Conservation (phyloP, 2,797 vertebrate genomes). For the Sebastolobus alascanus region DNA sequence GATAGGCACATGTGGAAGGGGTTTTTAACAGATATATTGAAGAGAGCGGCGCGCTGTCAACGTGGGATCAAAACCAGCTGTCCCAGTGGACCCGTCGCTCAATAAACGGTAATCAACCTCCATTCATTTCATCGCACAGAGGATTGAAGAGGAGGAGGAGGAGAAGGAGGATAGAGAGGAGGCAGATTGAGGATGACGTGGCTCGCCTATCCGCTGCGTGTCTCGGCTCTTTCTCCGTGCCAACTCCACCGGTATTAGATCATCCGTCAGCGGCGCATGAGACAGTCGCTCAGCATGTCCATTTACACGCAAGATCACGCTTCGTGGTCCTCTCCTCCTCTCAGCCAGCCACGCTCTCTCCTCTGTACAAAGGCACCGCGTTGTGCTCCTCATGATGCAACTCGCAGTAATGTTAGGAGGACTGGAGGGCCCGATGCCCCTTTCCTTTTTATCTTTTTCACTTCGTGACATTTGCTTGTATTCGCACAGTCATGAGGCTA, state of each 20-base stretch:
- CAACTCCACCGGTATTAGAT: conserved; percentile 38
- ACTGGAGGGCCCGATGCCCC: conserved; percentile 47
- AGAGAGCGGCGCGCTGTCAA: conserved; percentile 30
- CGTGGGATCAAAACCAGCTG: conserved; percentile 48
- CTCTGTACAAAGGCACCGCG: conserved; percentile 40
- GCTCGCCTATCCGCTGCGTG: conserved; percentile 8
- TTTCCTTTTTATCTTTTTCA: conserved; percentile 56
- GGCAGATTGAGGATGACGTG: conserved; percentile 39
- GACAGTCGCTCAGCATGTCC: conserved; percentile 59
- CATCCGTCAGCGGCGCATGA: conserved; percentile 55
- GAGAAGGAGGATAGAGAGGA: not conserved
- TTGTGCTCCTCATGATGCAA: conserved; percentile 76
- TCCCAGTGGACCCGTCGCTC: conserved; percentile 56
- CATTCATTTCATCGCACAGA: conserved; percentile 41
- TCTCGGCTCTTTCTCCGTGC: conserved; percentile 15
- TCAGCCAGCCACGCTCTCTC: conserved; percentile 4
- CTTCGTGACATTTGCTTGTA: conserved; percentile 51
- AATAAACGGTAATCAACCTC: conserved; percentile 65
- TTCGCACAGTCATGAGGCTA: conserved; percentile 41
- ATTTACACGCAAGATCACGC: conserved; percentile 58
- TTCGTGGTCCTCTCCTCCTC: conserved; percentile 16
- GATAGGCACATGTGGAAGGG: conserved; percentile 37
- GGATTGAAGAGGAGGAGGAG: not conserved
- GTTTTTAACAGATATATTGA: conserved; percentile 18
- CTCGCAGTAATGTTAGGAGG: conserved; percentile 66